Percentiles rank a stretch among this genome's conserved stretches.
phyloP scores from a whole-genome alignment of 2,113 vertebrate genomes.

The Malurus alboscapulatus region DNA sequence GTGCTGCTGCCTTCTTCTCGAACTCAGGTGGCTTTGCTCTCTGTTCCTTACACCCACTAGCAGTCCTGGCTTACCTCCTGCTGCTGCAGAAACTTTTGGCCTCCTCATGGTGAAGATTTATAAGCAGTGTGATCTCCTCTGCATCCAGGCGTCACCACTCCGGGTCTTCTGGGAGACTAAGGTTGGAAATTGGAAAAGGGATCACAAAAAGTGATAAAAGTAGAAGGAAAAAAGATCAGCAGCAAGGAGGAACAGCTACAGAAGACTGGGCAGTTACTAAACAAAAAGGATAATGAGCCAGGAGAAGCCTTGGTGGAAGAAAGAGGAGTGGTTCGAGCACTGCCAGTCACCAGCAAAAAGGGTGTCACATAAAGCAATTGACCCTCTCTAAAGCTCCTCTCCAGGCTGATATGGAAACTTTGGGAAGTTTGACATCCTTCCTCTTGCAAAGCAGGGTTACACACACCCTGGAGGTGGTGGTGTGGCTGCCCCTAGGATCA shows the following conservation, averaged over 20 bases:
- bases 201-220: constrained; percentile 58
- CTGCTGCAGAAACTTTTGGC: constrained; percentile 61
- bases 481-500: background rate
- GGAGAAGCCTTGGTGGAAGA: background rate
- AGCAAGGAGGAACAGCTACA: constrained; percentile 39
- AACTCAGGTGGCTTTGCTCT: background rate
- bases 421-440: background rate
- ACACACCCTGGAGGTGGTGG: background rate
- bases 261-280: background rate
- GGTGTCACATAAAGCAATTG: background rate
- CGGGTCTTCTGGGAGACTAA: constrained; percentile 63
- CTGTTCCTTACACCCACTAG: constrained; percentile 33
- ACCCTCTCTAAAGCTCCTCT: background rate
- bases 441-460: background rate
- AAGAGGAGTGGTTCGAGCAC: background rate
- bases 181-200: constrained; percentile 70
- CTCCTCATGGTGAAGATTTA: constrained; percentile 57
- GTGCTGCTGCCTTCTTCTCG: background rate
- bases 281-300: background rate
- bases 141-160: constrained; percentile 48
- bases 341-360: background rate
- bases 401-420: background rate
- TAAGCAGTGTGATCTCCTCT: constrained; percentile 58
- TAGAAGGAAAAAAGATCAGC: constrained; percentile 42
- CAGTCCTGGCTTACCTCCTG: constrained; percentile 61